These are phyloP conservation scores for Kryphioiulus occultus DNA, from an alignment of 2,888 invertebrate genomes.

Conservation along the genomic window DNA sequence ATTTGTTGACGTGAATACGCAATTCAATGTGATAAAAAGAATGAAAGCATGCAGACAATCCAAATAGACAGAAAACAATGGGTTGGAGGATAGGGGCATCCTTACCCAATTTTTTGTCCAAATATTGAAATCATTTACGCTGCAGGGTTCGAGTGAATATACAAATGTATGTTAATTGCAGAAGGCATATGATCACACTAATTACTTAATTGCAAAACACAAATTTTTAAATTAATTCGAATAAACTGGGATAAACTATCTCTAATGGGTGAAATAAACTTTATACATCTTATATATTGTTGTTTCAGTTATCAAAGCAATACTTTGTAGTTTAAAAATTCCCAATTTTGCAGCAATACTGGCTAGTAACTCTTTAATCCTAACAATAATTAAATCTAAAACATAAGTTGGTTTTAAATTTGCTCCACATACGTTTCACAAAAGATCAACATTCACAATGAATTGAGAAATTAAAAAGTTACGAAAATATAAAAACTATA, in stretches of 20 bases:
- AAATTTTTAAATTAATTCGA: background rate
- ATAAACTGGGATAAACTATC: too few relatives aligned
- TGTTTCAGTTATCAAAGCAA: too few relatives aligned
- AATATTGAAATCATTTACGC: constrained; percentile 37
- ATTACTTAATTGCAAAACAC: background rate
- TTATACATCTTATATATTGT: too few relatives aligned
- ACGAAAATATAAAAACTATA: constrained; percentile 44
- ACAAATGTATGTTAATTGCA: background rate
- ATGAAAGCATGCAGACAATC: too few relatives aligned
- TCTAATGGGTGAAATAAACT: too few relatives aligned
- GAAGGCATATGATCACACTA: background rate
- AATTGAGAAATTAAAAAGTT: background rate
- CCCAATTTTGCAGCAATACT: too few relatives aligned
- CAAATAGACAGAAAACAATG: background rate
- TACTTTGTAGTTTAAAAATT: too few relatives aligned
- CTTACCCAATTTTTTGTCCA: constrained; percentile 37
- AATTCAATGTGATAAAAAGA: too few relatives aligned
- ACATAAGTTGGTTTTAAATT: background rate
- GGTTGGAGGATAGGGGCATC: constrained; percentile 30
- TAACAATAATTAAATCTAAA: too few relatives aligned
- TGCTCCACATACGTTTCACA: background rate
- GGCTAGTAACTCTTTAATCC: too few relatives aligned
- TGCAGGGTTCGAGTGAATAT: constrained; percentile 36
- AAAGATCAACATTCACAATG: background rate
- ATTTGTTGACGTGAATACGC: too few relatives aligned